phyloP scores from a whole-genome alignment of 1,140 invertebrate genomes.

The Zaprionus ornatus region DNA sequence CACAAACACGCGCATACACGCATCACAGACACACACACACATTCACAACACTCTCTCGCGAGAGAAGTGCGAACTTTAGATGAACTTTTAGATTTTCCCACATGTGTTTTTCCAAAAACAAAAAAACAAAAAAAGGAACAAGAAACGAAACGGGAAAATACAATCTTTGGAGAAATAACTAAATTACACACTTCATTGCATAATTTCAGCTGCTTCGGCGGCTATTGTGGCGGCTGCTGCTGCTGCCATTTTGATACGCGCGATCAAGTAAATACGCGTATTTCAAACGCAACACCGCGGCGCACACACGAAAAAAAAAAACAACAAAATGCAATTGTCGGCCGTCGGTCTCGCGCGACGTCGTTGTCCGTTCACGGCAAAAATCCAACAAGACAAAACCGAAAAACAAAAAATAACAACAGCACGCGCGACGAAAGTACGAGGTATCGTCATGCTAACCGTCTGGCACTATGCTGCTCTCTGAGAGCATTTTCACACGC shows the following conservation, averaged over 20 bases:
- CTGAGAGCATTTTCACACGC: slow-evolving; percentile 9
- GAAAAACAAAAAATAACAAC: slow-evolving; percentile 39
- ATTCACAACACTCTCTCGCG: not conserved
- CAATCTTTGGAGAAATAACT: slow-evolving; percentile 25
- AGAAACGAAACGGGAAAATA: slow-evolving; percentile 30
- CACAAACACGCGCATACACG: slow-evolving; percentile 7
- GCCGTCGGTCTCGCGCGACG: slow-evolving; percentile 49
- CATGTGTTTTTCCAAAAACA: slow-evolving; percentile 34
- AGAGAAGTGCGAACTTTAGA: slow-evolving; percentile 17
- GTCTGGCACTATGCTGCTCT: not conserved
- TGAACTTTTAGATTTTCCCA: slow-evolving; percentile 42
- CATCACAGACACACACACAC: slow-evolving; percentile 14
- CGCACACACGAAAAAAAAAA: slow-evolving; percentile 46
- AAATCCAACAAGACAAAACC: slow-evolving; percentile 49
- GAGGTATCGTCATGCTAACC: not conserved
- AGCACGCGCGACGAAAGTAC: slow-evolving; percentile 3
- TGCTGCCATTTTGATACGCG: slow-evolving; percentile 61
- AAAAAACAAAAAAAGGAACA: slow-evolving; percentile 22
- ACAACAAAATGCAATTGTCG: slow-evolving; percentile 53
- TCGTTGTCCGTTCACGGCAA: slow-evolving; percentile 49
- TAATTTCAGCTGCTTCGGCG: slow-evolving; percentile 56
- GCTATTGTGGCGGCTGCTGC: slow-evolving; percentile 43
- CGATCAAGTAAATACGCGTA: slow-evolving; percentile 53
- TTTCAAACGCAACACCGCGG: slow-evolving; percentile 52
- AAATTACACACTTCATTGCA: slow-evolving; percentile 65